Conservation (phyloP, 2,888 invertebrate species). For the Pecten maximus region DNA sequence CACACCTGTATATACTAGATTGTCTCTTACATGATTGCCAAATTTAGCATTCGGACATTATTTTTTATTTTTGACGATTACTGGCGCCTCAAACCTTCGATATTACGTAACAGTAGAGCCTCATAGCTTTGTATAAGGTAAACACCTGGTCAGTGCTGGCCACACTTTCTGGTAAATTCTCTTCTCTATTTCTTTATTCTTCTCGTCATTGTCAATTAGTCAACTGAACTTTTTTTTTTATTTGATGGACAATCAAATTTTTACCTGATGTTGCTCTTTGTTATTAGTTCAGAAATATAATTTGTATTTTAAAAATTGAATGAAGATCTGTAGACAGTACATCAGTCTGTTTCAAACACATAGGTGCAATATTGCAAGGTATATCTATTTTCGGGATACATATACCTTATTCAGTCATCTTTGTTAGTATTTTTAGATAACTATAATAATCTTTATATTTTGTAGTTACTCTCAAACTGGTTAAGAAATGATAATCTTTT, state of each 20-base stretch:
- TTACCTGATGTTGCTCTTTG: too few species aligned
- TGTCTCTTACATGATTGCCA: slow-evolving; percentile 15
- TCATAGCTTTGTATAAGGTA: not conserved
- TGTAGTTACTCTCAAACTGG: too few species aligned
- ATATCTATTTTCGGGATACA: too few species aligned
- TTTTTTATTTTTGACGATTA: slow-evolving; percentile 18
- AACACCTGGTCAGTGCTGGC: not conserved
- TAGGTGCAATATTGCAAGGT: too few species aligned
- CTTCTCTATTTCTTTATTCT: not conserved
- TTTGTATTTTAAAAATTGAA: too few species aligned
- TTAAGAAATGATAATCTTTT: too few species aligned
- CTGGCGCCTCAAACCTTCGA: slow-evolving; percentile 23
- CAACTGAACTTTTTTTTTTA: not conserved
- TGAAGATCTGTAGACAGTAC: too few species aligned
- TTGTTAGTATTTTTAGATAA: too few species aligned
- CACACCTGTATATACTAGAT: not conserved
- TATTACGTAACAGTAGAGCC: not conserved
- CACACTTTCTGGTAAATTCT: not conserved
- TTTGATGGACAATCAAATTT: not conserved
- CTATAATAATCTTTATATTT: too few species aligned
- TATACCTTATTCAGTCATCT: too few species aligned
- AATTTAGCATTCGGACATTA: not conserved
- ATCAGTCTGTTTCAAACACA: too few species aligned
- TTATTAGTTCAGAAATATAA: too few species aligned
- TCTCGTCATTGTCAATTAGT: not conserved